Evolutionary conservation across 1,140 invertebrate genomes (phyloP).

Genomic region (Micrasema minimum): DNA sequence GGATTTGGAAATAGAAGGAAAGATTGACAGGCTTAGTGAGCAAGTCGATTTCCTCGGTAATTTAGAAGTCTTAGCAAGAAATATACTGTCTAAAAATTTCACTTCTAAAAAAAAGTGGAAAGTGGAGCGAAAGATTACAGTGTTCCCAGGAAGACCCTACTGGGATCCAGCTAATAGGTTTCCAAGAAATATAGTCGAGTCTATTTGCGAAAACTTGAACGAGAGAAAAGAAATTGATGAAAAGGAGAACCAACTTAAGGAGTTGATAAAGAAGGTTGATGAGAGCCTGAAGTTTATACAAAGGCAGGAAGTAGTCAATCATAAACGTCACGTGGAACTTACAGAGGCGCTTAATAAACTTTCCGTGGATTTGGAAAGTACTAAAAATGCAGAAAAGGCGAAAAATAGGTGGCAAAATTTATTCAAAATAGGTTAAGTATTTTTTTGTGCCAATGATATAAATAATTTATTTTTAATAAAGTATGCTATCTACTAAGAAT

Average conservation of each 20-base stretch:
- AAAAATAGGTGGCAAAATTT: conserved; percentile 11
- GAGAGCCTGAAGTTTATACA: background rate
- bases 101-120: background rate
- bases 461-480: too few species aligned
- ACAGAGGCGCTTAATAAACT: background rate
- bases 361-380: background rate
- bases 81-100: background rate
- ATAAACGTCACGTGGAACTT: conserved; percentile 13
- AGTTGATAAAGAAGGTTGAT: conserved; percentile 1
- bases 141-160: conserved; percentile 45
- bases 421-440: background rate
- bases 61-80: conserved; percentile 56
- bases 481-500: too few species aligned
- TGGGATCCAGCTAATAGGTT: conserved; percentile 36
- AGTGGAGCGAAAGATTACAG: conserved; percentile 23
- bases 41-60: conserved; percentile 64
- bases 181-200: conserved; percentile 24
- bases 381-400: background rate
- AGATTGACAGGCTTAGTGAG: conserved; percentile 61
- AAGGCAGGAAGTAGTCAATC: conserved; percentile 5
- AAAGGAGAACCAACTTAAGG: conserved; percentile 6
- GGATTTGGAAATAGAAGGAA: conserved; percentile 67
- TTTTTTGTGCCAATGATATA: too few species aligned
- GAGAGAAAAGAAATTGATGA: conserved; percentile 15
- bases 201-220: conserved; percentile 28